Evolutionary conservation across 2,888 invertebrate species (phyloP), one percentile per base, ranked within the genome.

Genomic region (Polyommatus icarus): DNA sequence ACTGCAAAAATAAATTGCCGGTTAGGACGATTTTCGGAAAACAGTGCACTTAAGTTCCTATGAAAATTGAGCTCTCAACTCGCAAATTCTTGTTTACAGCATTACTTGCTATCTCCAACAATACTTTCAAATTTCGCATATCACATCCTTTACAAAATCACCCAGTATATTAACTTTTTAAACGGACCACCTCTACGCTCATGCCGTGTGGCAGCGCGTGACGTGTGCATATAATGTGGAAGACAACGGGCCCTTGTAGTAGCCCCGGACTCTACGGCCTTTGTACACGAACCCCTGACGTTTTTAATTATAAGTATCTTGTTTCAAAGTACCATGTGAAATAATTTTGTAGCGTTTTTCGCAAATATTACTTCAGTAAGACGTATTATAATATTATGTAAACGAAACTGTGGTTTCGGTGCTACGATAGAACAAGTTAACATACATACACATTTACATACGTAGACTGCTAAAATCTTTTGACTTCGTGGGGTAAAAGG

Each of bases 211-310:
- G 84, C 82, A 83, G 84, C 82, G 79, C 80, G 83, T 80, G 81
- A 81, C 79, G 80, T 85, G 88, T 67, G 29, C 67, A 67, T 91
- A 90, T 90, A 87, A 90, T 82, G 81, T 82, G 84, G 85, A 87
- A 87, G 88, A 90, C 84, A 84, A 84, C 85, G 87, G 88, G 90
- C 89, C 90, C 84, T 54, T 54, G 73, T 73, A 73, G 77, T 75
- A 54, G 29, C 8, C 18, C 10, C 20, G 12, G 12, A 46, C 24
- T 15, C 20, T 46, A 46, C 50, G 6, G 50, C 75, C 12, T 29
- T 29, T 75, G 46, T 75, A 29, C 50, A 18, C 10, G 29, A 46
- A 50, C 15, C 75, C 54, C 75, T 75, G 24, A 29, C 54, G 24
- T 54, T 75, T 54, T 75, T 54, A 75, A 75, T 75, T 75, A 75